phyloP scores from a whole-genome alignment of 2,113 vertebrate species.

The Syrmaticus mikado region DNA sequence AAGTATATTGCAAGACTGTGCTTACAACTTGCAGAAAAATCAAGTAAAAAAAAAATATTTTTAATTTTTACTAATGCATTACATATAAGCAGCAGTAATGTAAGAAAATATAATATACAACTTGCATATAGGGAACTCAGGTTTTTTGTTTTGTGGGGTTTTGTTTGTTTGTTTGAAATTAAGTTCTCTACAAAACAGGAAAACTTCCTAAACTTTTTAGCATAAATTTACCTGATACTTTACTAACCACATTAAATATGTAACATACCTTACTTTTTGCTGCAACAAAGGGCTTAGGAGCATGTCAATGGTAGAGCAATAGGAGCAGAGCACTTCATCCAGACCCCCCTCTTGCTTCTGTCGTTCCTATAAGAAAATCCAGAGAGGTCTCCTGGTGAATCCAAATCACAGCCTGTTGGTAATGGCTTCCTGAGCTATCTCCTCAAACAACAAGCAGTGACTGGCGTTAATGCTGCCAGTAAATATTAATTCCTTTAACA shows the following conservation, averaged over 20 bases:
- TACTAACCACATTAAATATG: neutral
- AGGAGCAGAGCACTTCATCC: neutral
- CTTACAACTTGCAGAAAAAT: conserved; percentile 13
- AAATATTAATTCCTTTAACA: neutral
- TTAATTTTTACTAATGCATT: neutral
- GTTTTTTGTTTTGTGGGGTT: neutral
- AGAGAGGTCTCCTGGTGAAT: neutral
- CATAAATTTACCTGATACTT: neutral
- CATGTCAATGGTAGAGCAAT: neutral
- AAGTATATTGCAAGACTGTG: neutral
- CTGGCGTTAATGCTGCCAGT: neutral
- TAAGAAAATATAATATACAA: neutral
- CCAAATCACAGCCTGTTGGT: neutral
- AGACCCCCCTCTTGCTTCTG: neutral
- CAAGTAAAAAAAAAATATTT: neutral
- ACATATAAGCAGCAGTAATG: neutral
- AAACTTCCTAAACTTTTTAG: neutral
- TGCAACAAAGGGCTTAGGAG: neutral
- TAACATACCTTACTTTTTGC: neutral
- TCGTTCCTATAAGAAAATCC: neutral
- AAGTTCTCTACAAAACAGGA: neutral
- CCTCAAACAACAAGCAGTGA: too few species aligned
- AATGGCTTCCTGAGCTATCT: neutral
- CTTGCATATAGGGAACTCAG: neutral
- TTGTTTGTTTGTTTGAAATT: neutral